phyloP scores from a whole-genome alignment of 2,888 invertebrate genomes.

The Coelopa pilipes region DNA sequence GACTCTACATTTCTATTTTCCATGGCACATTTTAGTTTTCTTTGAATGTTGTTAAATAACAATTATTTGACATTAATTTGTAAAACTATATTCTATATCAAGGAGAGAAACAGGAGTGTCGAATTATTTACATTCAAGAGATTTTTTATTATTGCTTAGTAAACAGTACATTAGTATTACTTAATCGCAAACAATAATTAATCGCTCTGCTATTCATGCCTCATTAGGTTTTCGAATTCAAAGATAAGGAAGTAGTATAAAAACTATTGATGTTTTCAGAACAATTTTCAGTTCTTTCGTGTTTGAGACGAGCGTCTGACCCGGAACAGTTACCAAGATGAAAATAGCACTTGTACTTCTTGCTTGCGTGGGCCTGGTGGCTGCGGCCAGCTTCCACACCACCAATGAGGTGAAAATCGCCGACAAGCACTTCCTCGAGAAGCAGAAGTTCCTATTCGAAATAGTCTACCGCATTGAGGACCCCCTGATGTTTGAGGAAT shows the following conservation, averaged over 20 bases:
- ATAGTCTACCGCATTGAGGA: conserved; percentile 47
- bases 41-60: too few relatives aligned
- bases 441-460: conserved; percentile 49
- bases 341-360: conserved; percentile 57
- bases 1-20: too few relatives aligned
- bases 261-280: not conserved
- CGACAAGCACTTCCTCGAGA: conserved; percentile 47
- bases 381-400: conserved; percentile 40
- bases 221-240: too few relatives aligned
- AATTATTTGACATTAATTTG: too few relatives aligned
- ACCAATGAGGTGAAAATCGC: conserved; percentile 42
- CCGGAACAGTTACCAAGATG: conserved; percentile 47
- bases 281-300: conserved; percentile 52
- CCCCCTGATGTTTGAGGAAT: conserved; percentile 50
- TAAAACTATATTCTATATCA: too few relatives aligned
- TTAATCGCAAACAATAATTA: too few relatives aligned
- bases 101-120: too few relatives aligned
- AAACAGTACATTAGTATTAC: too few relatives aligned
- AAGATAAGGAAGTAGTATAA: conserved; percentile 28
- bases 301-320: conserved; percentile 49
- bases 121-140: too few relatives aligned
- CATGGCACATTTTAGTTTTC: too few relatives aligned
- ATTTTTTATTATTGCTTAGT: too few relatives aligned
- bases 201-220: too few relatives aligned
- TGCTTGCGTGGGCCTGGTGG: conserved; percentile 56